Evolutionary conservation across 2,888 invertebrate genomes (phyloP).

Genomic region (Diarsia brunnea): DNA sequence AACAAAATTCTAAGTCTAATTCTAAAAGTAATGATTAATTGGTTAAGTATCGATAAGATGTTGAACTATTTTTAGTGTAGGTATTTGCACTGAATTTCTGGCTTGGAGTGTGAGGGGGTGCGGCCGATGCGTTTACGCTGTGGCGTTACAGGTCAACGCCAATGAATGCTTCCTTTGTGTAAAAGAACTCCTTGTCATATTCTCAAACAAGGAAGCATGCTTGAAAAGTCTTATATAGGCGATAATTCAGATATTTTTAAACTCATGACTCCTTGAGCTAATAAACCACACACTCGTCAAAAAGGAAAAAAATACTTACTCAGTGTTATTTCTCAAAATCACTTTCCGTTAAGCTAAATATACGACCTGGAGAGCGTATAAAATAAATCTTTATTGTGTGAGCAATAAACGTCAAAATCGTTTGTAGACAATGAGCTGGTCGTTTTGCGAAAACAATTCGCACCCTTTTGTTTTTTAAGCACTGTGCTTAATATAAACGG

Average conservation of each 20-base stretch:
- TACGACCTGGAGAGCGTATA: constrained; percentile 34
- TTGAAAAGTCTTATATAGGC: not conserved
- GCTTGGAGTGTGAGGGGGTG: no score
- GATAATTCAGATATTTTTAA: constrained; percentile 11
- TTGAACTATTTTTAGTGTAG: no score
- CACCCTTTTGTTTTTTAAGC: constrained; percentile 71
- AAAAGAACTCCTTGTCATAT: not conserved
- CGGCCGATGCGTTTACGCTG: no score
- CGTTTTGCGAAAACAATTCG: constrained; percentile 73
- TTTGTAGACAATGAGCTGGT: constrained; percentile 54
- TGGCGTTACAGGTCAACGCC: no score
- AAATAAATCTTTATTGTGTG: constrained; percentile 60
- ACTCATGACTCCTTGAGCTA: not conserved
- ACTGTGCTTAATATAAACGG: constrained; percentile 64
- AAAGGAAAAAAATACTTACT: constrained; percentile 26
- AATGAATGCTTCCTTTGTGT: not conserved
- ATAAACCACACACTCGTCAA: constrained; percentile 35
- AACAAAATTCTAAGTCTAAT: no score
- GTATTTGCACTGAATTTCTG: no score
- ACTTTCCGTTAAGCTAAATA: constrained; percentile 53
- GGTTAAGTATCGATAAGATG: no score
- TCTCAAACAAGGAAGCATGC: not conserved
- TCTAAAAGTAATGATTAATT: no score
- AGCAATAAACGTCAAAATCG: constrained; percentile 64
- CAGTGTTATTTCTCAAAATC: constrained; percentile 57